phyloP scores from a whole-genome alignment of 2,888 invertebrate species.

The Eupeodes latifasciatus region DNA sequence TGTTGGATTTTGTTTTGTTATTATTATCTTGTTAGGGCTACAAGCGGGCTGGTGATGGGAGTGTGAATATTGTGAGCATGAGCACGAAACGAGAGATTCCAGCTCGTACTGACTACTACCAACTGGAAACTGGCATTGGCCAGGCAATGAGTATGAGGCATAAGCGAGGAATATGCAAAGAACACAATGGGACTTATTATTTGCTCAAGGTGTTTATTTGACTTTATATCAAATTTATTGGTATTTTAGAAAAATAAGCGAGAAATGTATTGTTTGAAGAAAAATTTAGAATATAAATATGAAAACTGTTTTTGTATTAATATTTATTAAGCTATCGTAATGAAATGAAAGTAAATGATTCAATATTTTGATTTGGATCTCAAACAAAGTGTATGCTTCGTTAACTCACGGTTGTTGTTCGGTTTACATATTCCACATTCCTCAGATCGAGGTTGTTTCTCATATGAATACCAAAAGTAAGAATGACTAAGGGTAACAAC shows the following conservation, averaged over 20 bases:
- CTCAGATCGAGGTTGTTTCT: too few relatives aligned
- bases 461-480: too few relatives aligned
- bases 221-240: not conserved
- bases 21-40: slow-evolving; percentile 20
- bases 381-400: too few relatives aligned
- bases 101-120: not conserved
- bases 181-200: not conserved
- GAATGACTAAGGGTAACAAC: too few relatives aligned
- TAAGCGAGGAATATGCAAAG: not conserved
- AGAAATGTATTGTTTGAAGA: not conserved
- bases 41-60: not conserved
- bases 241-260: not conserved
- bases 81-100: not conserved
- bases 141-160: slow-evolving; percentile 9
- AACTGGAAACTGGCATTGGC: not conserved
- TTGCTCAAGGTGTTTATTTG: not conserved
- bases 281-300: too few relatives aligned
- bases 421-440: too few relatives aligned
- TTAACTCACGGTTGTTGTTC: too few relatives aligned
- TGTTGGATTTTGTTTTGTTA: slow-evolving; percentile 15
- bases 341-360: too few relatives aligned
- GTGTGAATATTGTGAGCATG: not conserved
- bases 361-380: too few relatives aligned
- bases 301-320: too few relatives aligned
- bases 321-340: too few relatives aligned